Evolutionary conservation across 2,888 invertebrate genomes (phyloP), one percentile per base, ranked within the genome.

Genomic region (Ceraclea dissimilis): DNA sequence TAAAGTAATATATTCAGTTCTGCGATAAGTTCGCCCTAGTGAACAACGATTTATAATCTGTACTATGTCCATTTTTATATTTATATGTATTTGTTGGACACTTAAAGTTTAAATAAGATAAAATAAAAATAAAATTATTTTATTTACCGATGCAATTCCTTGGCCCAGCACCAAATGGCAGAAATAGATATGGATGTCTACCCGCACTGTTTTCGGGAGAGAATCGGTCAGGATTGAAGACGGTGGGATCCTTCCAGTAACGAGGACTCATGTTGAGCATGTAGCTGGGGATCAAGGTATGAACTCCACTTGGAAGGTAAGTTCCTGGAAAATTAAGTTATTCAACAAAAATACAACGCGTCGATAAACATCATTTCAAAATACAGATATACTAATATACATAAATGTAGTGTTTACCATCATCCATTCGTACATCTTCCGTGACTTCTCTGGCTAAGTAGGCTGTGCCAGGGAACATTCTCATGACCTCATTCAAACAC

Each of bases 151-250:
- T 39, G 17, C 57, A 57, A 18, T 48, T 49, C 11, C 52, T 26
- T 8, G 52, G 52, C 5, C 57, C 57, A 1, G 16, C 17, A 46
- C 52, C 52, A 20, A 52, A 57, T 6, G 52, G 52, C 10, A 34
- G 8, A 26, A 34, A 57, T 1, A 33, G 34, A 18, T 13, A 57
- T 1, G 33, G 49, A 46, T 47, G 48, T 22, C 52, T 44, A n/a
- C 10, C 17, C 22, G 18, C 39, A 2, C 34, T 13, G 19, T 43
- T 31, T 22, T 52, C 52, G 2, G 52, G 26, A 19, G 33, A 26
- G 43, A 57, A 57, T 31, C 57, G 17, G 17, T 57, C 52, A 13
- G 57, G 57, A 21, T 26, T 52, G 39, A 57, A 57, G 8, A 17
- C 17, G 18, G 19, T 20, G 2, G 57, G 52, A 1, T 46, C 8